phyloP scores from a whole-genome alignment of 2,113 vertebrate species.

The Pituophis catenifer region DNA sequence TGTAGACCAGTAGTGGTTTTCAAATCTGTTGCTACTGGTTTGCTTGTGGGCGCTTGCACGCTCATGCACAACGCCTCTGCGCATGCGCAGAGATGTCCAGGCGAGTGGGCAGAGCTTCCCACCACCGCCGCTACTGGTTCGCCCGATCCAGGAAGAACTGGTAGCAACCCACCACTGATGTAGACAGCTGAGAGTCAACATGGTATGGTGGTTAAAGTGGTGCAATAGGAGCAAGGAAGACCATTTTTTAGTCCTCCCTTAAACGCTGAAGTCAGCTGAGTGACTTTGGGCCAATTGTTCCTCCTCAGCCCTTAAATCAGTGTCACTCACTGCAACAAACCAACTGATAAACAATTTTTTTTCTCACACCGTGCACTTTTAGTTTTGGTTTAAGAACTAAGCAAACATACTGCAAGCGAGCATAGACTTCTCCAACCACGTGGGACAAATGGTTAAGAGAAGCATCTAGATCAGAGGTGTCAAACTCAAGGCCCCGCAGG shows the following conservation, averaged over 20 bases:
- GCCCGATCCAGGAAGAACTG: too few species aligned
- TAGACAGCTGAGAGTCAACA: neutral
- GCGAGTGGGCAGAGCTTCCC: too few species aligned
- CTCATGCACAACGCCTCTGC: too few species aligned
- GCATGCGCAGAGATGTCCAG: too few species aligned
- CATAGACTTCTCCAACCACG: neutral
- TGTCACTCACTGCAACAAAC: neutral
- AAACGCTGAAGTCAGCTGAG: neutral
- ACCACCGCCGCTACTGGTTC: too few species aligned
- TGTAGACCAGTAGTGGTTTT: neutral
- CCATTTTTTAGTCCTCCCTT: neutral
- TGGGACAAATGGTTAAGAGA: neutral
- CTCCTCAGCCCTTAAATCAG: neutral
- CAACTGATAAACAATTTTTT: neutral
- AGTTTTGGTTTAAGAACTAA: neutral
- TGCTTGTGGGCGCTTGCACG: too few species aligned
- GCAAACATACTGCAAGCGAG: neutral
- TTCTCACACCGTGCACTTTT: neutral
- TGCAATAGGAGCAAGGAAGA: neutral
- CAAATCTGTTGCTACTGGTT: too few species aligned
- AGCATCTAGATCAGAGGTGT: neutral
- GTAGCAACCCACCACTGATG: neutral
- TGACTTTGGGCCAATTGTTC: neutral
- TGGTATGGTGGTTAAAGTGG: neutral
- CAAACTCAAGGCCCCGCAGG: too few species aligned